phyloP scores from a whole-genome alignment of 2,888 invertebrate genomes.

The Sclerodermus sp. region DNA sequence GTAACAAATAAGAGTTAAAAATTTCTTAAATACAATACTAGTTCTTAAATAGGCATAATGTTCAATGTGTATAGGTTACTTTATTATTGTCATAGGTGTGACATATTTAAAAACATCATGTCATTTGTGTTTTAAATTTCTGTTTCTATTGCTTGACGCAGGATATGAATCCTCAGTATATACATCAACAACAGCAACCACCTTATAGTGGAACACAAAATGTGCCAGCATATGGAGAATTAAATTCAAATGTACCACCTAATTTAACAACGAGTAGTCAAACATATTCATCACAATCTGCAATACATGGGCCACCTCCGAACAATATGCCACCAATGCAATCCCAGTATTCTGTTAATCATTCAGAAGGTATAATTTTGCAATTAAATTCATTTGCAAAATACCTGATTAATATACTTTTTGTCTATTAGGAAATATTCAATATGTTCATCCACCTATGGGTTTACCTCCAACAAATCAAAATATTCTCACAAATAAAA shows the following conservation, averaged over 20 bases:
- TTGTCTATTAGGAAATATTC: conserved; percentile 22
- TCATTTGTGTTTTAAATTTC: conserved; percentile 7
- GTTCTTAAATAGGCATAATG: not conserved
- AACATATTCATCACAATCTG: conserved; percentile 33
- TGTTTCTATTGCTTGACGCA: conserved; percentile 16
- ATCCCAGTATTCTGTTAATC: conserved; percentile 38
- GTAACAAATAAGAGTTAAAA: not conserved
- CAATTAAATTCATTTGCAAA: not conserved
- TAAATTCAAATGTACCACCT: conserved; percentile 38
- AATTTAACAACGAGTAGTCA: conserved; percentile 27
- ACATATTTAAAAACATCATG: not conserved
- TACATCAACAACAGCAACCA: conserved; percentile 44
- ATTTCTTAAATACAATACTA: not conserved
- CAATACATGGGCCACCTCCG: conserved; percentile 31
- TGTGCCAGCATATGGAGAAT: conserved; percentile 34
- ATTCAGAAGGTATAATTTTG: conserved; percentile 26
- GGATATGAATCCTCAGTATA: conserved; percentile 61
- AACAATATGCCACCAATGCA: conserved; percentile 35
- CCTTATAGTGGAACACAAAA: conserved; percentile 32
- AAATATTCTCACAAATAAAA: conserved; percentile 42
- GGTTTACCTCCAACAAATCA: conserved; percentile 32
- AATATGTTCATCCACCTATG: conserved; percentile 34
- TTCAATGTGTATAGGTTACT: not conserved
- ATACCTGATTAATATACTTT: not conserved
- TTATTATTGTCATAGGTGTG: not conserved